Percentiles rank a stretch among this genome's conserved stretches.
Conservation (phyloP, 2,888 invertebrate species). For the Incurvaria masculella region DNA sequence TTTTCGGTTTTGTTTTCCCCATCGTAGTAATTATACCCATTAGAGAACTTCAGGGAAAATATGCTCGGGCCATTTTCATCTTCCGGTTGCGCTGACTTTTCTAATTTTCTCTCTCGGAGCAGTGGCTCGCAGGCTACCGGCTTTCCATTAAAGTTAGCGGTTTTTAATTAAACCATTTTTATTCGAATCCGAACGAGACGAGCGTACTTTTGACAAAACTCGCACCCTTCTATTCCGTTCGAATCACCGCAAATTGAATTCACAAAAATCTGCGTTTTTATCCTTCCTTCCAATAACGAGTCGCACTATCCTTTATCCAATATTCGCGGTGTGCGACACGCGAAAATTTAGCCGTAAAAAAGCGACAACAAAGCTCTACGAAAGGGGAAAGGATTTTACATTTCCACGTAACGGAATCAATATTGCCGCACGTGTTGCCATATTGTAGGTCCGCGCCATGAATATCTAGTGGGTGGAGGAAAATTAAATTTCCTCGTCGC, state of each 20-base stretch:
- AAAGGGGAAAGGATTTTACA: not conserved
- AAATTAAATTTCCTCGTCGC: too few species aligned
- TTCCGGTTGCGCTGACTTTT: not conserved
- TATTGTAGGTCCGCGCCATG: not conserved
- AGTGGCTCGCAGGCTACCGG: too few species aligned
- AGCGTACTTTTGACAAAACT: too few species aligned
- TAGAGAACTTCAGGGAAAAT: not conserved
- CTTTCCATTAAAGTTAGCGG: too few species aligned
- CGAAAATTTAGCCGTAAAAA: not conserved
- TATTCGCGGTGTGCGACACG: not conserved
- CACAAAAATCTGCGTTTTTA: too few species aligned
- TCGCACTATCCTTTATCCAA: not conserved
- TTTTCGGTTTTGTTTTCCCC: not conserved
- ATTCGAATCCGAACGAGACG: too few species aligned
- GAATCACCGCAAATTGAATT: too few species aligned
- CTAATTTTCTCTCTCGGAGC: not conserved
- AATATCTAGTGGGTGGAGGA: not conserved
- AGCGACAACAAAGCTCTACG: not conserved
- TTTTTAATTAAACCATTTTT: too few species aligned
- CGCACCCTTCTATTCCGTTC: too few species aligned
- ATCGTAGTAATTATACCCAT: not conserved
- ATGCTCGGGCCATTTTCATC: not conserved
- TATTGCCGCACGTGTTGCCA: not conserved
- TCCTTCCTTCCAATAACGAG: not conserved
- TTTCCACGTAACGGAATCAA: not conserved